Evolutionary conservation across 1,140 invertebrate species (phyloP), one percentile per base, ranked within the genome.

Genomic region (Drosophila persimilis): DNA sequence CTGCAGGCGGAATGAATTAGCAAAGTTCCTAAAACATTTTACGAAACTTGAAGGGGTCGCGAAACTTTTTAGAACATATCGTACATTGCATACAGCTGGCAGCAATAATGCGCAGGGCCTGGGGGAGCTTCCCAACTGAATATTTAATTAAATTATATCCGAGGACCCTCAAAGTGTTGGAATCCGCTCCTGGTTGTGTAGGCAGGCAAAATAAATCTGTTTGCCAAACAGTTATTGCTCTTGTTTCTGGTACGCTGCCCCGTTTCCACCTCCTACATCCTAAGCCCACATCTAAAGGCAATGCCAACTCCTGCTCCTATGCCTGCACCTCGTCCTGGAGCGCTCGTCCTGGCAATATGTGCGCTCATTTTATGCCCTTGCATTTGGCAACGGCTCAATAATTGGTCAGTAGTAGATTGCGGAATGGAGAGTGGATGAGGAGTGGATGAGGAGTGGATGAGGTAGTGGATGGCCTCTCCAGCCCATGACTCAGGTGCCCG

Each of bases 211-310:
- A 86, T 86, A 86, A 86, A 86, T 86, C 83, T 86, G 83, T 86
- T 86, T 88, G 83, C 83, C 83, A 86, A 86, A 86, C 83, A 86
- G 83, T 86, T 86, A 86, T 86, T 86, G 81, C 81, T 72, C 81
- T 74, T 86, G 81, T 86, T 88, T 81, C 59, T 71, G 57, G 70
- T 52, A 57, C 78, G 5, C 24, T 20, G 20, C 24, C 24, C 24
- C 4, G 55, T 52, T 56, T 45, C 52, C 57, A 55, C 80, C 60
- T 45, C 54, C 55, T 47, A 29, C 45, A n/a, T 31, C 8, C 31
- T 31, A 31, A 39, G 0, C 4, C 24, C 26, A 22, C 55, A 44
- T 31, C 56, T 20, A 39, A 57, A 69, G 47, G 35, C 69, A 69
- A 69, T 69, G 65, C 65, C 65, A 69, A 69, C 65, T 57, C 35